Conservation (phyloP, 2,888 invertebrate genomes). For the Lottia scabra region DNA sequence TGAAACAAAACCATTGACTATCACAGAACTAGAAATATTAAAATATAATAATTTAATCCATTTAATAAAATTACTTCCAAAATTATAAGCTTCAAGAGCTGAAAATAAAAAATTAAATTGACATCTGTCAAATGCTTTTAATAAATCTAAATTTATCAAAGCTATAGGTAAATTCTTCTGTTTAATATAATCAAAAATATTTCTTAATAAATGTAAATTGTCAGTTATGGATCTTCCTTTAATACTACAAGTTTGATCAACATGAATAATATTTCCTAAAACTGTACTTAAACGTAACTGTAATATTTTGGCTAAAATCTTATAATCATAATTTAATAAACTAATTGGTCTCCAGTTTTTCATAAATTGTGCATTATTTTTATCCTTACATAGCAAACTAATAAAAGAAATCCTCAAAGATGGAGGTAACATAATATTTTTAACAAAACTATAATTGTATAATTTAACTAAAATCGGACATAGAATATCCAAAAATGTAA, state of each 20-base stretch:
- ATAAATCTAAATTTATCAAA: slow-evolving; percentile 27
- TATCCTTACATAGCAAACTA: slow-evolving; percentile 38
- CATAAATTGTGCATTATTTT: slow-evolving; percentile 21
- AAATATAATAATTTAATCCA: slow-evolving; percentile 10
- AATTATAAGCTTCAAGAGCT: neutral
- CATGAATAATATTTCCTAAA: no score
- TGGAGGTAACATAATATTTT: slow-evolving; percentile 18
- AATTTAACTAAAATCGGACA: neutral
- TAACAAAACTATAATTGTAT: slow-evolving; percentile 7
- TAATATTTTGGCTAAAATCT: no score
- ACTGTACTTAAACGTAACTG: no score
- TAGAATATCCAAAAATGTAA: neutral
- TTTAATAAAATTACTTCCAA: slow-evolving; percentile 8
- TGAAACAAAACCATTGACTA: neutral
- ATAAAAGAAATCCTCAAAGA: slow-evolving; percentile 22
- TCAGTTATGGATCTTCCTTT: no score
- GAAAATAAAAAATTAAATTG: slow-evolving; percentile 10
- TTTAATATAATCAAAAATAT: slow-evolving; percentile 35
- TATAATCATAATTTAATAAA: slow-evolving; percentile 24
- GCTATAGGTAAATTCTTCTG: slow-evolving; percentile 31
- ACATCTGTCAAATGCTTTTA: neutral
- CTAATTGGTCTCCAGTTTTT: slow-evolving; percentile 42
- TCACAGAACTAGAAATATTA: neutral
- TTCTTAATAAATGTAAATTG: slow-evolving; percentile 34
- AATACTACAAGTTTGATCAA: no score